A percentile compares a stretch with the other conserved stretches of the same genome.
phyloP scores from a whole-genome alignment of 2,888 invertebrate genomes.

The Lamellibrachia columna region DNA sequence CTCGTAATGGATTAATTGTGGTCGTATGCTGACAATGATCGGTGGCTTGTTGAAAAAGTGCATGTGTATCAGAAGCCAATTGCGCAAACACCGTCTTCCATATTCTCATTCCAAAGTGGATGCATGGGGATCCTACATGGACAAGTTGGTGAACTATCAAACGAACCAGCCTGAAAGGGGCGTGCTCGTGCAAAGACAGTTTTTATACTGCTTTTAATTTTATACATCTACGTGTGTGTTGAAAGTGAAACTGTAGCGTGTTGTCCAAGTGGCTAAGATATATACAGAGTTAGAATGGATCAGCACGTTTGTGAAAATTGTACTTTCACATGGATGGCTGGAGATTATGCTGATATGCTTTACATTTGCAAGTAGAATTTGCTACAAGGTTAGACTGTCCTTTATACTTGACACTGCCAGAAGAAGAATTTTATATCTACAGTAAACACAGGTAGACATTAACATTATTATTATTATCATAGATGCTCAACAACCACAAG shows the following conservation, averaged over 20 bases:
- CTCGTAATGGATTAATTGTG: background rate
- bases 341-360: background rate
- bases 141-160: background rate
- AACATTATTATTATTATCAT: background rate
- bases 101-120: conserved; percentile 6
- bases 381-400: background rate
- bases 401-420: background rate
- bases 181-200: background rate
- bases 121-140: background rate
- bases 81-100: background rate
- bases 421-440: background rate
- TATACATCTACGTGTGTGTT: background rate
- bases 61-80: background rate
- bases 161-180: background rate
- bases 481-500: conserved; percentile 3
- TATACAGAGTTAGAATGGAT: background rate
- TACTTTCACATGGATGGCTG: background rate
- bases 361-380: background rate
- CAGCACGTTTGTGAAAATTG: background rate
- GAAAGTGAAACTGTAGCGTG: background rate
- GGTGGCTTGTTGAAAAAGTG: background rate
- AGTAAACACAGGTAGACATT: background rate
- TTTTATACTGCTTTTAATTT: background rate
- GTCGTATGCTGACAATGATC: background rate
- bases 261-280: background rate